phyloP scores from a whole-genome alignment of 2,888 invertebrate genomes.

The Autographa gamma region DNA sequence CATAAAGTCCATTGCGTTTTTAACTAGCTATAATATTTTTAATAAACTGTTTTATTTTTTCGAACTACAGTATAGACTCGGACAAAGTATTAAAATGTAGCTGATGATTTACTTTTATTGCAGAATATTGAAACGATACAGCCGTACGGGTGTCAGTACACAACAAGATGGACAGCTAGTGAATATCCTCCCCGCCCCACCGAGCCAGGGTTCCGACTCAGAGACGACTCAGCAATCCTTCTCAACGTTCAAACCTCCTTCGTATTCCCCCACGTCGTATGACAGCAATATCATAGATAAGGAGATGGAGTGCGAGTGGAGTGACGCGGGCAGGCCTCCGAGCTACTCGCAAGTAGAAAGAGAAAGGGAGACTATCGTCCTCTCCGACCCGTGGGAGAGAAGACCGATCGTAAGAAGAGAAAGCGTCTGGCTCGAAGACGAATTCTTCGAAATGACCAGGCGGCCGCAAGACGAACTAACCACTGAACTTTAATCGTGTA shows the following conservation, averaged over 20 bases:
- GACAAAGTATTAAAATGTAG: neutral
- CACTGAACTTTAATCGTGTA: conserved; percentile 91
- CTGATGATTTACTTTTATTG: conserved; percentile 19
- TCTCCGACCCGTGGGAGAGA: conserved; percentile 86
- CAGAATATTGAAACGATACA: conserved; percentile 91
- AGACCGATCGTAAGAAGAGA: conserved; percentile 85
- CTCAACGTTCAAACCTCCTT: conserved; percentile 87
- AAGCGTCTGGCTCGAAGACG: conserved; percentile 93
- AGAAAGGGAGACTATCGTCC: conserved; percentile 79
- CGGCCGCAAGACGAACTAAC: conserved; percentile 96
- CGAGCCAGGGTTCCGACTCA: conserved; percentile 81
- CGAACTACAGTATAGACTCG: no score
- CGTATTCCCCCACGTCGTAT: conserved; percentile 87
- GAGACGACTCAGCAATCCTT: conserved; percentile 84
- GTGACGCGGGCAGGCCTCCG: conserved; percentile 86
- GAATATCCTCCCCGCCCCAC: conserved; percentile 92
- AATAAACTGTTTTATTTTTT: neutral
- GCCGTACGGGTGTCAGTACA: conserved; percentile 85
- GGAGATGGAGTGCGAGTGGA: conserved; percentile 86
- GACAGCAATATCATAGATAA: conserved; percentile 82
- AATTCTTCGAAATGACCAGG: conserved; percentile 94
- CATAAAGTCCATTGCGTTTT: no score
- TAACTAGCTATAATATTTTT: no score
- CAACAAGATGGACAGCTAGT: conserved; percentile 93
- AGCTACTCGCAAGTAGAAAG: conserved; percentile 84